phyloP scores from a whole-genome alignment of 2,797 vertebrate genomes.

The Podarcis lilfordi region DNA sequence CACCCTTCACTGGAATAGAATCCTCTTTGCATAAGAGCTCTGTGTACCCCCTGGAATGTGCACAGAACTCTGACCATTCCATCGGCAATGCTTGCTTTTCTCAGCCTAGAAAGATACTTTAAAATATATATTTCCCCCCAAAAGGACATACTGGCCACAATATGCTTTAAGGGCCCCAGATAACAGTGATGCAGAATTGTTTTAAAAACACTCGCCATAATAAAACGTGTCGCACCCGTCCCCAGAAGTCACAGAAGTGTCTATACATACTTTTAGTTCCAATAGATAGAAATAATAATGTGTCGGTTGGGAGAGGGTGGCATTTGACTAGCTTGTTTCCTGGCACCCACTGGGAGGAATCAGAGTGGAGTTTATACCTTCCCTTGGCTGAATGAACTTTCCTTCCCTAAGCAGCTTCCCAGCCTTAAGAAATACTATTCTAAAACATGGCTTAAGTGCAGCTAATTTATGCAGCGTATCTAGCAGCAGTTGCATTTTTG shows the following conservation, averaged over 20 bases:
- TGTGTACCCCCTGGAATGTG: neutral
- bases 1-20: neutral
- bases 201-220: neutral
- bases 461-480: constrained; percentile 51
- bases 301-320: neutral
- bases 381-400: neutral
- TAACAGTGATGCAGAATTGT: neutral
- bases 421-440: neutral
- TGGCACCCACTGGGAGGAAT: neutral
- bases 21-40: neutral
- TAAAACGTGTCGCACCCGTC: neutral
- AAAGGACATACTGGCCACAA: neutral
- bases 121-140: neutral
- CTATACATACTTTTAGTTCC: neutral
- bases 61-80: neutral
- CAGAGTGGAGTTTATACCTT: neutral
- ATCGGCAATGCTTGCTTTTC: neutral
- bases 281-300: neutral
- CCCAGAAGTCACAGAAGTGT: neutral
- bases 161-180: neutral
- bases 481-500: constrained; percentile 59
- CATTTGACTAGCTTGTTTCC: neutral
- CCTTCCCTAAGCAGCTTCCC: constrained; percentile 2
- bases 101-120: neutral
- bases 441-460: constrained; percentile 57